A percentile compares a stretch with the other conserved stretches of the same genome.
Conservation (phyloP, 2,113 vertebrate species). For the Bagarius yarrelli region DNA sequence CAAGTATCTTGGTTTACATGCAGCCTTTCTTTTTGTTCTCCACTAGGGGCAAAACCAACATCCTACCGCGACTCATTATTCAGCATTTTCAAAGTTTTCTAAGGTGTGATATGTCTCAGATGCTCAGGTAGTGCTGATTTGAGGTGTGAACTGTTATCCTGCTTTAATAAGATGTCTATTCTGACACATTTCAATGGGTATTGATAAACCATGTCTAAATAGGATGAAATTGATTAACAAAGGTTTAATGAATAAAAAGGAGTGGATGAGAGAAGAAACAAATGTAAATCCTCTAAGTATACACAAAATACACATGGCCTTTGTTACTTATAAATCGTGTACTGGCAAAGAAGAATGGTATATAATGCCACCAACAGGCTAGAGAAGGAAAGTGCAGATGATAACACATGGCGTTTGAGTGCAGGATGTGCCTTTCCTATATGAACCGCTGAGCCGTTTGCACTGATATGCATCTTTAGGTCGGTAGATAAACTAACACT, state of each 20-base stretch:
- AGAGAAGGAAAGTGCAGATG: conserved; percentile 20
- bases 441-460: neutral
- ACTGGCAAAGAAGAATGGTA: conserved; percentile 26
- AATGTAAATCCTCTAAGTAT: conserved; percentile 18
- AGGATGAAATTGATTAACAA: conserved; percentile 3
- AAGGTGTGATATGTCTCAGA: neutral
- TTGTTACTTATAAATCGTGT: conserved; percentile 2
- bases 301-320: conserved; percentile 12
- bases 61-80: conserved; percentile 21
- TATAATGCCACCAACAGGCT: conserved; percentile 43
- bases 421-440: neutral
- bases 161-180: conserved; percentile 12
- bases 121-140: neutral
- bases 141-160: conserved; percentile 2
- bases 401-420: neutral
- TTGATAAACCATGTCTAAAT: conserved; percentile 60
- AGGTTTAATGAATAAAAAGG: conserved; percentile 21
- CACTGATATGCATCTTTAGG: neutral
- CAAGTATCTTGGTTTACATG: conserved; percentile 51
- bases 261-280: conserved; percentile 38
- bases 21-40: conserved; percentile 41
- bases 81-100: conserved; percentile 12
- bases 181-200: conserved; percentile 34
- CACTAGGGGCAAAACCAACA: conserved; percentile 30
- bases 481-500: neutral